These are phyloP conservation scores for Papilio glaucus DNA, from an alignment of 1,140 invertebrate genomes.

Conservation along the genomic window DNA sequence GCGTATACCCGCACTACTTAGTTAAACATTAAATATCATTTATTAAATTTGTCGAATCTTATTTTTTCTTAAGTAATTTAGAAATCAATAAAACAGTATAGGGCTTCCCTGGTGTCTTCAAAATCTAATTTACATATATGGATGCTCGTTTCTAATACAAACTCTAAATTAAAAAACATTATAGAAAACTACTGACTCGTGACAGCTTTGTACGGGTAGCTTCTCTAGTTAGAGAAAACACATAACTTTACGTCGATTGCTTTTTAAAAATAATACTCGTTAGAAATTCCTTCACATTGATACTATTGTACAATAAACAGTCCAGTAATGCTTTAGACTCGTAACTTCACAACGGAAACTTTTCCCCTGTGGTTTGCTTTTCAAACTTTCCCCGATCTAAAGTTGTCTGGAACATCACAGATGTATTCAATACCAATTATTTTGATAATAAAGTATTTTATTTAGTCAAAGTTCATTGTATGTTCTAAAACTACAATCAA, in stretches of 20 bases:
- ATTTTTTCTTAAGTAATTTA: too few relatives aligned
- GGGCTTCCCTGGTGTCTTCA: too few relatives aligned
- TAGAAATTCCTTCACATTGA: neutral
- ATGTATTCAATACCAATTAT: neutral
- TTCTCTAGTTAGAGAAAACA: too few relatives aligned
- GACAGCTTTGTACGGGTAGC: too few relatives aligned
- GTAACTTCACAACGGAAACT: neutral
- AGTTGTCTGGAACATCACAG: neutral
- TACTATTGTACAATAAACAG: constrained; percentile 1
- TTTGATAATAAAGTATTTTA: neutral
- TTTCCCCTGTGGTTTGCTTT: constrained; percentile 17
- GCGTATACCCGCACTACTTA: neutral
- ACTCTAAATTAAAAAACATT: too few relatives aligned
- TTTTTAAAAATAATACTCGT: neutral
- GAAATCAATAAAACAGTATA: too few relatives aligned
- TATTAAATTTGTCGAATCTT: too few relatives aligned
- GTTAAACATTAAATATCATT: too few relatives aligned
- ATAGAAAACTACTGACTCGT: too few relatives aligned
- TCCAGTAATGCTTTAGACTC: constrained; percentile 9
- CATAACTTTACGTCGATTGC: neutral
- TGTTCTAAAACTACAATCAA: neutral
- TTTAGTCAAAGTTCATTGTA: neutral
- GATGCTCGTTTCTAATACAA: too few relatives aligned
- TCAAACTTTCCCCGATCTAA: constrained; percentile 7
- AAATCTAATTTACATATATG: too few relatives aligned